Evolutionary conservation across 2,113 vertebrate genomes (phyloP).

Genomic region (Pongo abelii): DNA sequence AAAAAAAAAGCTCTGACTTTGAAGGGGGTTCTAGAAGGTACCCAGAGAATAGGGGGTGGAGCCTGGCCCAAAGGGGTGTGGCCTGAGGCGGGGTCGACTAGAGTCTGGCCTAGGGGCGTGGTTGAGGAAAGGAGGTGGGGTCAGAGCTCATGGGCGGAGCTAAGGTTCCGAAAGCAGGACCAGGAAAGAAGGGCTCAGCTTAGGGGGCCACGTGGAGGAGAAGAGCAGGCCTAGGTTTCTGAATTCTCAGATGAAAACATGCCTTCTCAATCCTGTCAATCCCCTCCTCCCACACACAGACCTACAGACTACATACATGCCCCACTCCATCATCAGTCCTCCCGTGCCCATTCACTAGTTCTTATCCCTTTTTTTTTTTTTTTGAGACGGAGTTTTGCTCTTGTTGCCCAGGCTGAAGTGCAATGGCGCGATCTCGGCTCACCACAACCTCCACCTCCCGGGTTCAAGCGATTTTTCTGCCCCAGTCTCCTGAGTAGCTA

Average conservation of each 20-base stretch:
- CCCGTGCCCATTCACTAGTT: accelerated
- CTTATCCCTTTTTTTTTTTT: no score
- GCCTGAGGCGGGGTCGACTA: neutral
- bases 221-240: neutral
- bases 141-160: neutral
- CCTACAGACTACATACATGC: neutral
- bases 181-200: no score
- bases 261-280: neutral
- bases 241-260: neutral
- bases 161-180: neutral
- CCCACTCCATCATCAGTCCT: accelerated
- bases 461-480: no score
- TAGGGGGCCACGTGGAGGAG: neutral
- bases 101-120: no score
- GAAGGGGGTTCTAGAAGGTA: neutral
- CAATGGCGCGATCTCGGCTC: no score
- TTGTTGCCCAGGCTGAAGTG: no score
- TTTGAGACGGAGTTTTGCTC: no score
- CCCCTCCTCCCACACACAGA: neutral
- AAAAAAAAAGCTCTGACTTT: no score
- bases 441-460: no score
- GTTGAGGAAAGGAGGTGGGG: neutral
- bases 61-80: neutral
- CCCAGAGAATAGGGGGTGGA: neutral
- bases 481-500: no score